These are phyloP conservation scores for Sericinus montela DNA, from an alignment of 2,888 invertebrate genomes.

Conservation along the genomic window DNA sequence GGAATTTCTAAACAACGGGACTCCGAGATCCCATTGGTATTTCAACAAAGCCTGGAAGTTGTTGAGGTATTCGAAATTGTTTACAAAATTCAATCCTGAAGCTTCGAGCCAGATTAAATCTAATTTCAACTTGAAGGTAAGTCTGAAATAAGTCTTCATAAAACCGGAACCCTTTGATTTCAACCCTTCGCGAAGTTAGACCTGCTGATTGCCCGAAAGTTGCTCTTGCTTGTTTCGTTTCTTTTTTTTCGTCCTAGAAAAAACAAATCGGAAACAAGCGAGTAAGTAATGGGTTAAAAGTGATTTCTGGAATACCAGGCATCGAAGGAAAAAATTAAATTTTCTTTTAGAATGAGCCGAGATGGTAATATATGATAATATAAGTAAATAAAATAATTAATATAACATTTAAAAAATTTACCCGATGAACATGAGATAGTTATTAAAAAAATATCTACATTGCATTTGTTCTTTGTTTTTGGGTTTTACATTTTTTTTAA, in stretches of 20 bases:
- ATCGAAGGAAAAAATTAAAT: conserved; percentile 18
- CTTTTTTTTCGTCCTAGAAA: conserved; percentile 61
- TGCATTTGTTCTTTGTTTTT: too few species aligned
- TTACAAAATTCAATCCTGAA: conserved; percentile 79
- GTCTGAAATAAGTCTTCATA: conserved; percentile 79
- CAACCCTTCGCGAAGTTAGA: conserved; percentile 71
- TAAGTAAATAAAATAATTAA: too few species aligned
- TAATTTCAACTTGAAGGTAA: conserved; percentile 79
- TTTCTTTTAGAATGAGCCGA: background rate
- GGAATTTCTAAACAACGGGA: conserved; percentile 73
- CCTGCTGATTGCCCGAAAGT: conserved; percentile 76
- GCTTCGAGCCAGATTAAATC: conserved; percentile 78
- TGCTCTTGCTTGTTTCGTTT: conserved; percentile 60
- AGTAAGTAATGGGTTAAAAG: conserved; percentile 72
- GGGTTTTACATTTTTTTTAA: too few species aligned
- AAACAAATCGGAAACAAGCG: conserved; percentile 74
- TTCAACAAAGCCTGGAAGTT: conserved; percentile 76
- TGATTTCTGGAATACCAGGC: conserved; percentile 54
- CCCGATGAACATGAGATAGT: too few species aligned
- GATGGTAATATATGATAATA: too few species aligned
- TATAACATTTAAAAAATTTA: too few species aligned
- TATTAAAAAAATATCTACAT: too few species aligned
- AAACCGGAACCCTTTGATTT: conserved; percentile 78
- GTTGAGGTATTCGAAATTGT: conserved; percentile 78
- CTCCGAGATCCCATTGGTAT: conserved; percentile 73